Base-by-base conservation (phyloP, 2,797 vertebrate genomes). In the Aeoliscus strigatus region DNA sequence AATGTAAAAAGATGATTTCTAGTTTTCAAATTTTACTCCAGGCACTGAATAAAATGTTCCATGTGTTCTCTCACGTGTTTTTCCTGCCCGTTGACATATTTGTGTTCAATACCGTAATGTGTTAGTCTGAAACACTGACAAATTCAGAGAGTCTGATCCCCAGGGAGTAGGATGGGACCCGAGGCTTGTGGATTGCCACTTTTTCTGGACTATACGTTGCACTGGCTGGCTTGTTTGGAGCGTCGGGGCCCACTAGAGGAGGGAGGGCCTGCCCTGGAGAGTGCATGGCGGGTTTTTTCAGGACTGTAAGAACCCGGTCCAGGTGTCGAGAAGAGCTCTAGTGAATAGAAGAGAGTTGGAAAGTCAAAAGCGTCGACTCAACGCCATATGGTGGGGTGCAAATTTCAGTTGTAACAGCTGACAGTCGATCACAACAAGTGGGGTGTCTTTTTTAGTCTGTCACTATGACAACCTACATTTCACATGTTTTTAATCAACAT, bases 221-320 rank as follows among this genome's bases (percentile, higher is more conserved):
- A 12, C 91, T 90, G 61, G 90, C 85, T 7, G 80, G 72, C 39
- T 92, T 91, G 53, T 75, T 82, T 27, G 87, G 82, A 27, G 89
- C 53, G 14, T 77, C 79, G 3, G 91, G 68, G 2, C 92, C 90
- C 70, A 93, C 80, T 9, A 93, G 83, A 0, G 88, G 67, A 2
- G 93, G 93, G 18, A 94, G 0, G 89, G 63, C 2, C 72, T 88
- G 38, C 66, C 76, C 34, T 91, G 87, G 25, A 75, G 70, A 53
- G 77, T 89, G 39, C 68, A 60, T 0, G 82, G 74, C 0, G 85
- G 0, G 68, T 82, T 38, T 75, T 89, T 75, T 93, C 91, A 0
- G 90, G 91, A 45, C 79, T 91, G 75, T 95, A 93, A 2, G 87
- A 59, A 0, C 90, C 91, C 0, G 92, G 92, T 36, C 92, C 93